Evolutionary conservation across 2,113 vertebrate genomes (phyloP).

Genomic region (Hemibagrus wyckioides): DNA sequence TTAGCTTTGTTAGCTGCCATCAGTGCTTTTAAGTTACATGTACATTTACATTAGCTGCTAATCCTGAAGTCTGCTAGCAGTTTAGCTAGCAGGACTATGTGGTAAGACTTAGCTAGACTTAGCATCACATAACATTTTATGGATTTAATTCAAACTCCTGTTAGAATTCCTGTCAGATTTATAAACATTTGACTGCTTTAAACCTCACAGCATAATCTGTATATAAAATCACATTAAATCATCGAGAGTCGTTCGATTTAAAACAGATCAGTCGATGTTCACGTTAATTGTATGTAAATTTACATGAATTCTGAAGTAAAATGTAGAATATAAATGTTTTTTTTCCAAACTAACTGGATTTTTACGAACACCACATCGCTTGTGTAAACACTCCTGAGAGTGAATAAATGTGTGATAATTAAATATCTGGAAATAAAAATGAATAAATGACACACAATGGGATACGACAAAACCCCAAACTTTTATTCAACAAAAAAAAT

Average conservation of each 20-base stretch:
- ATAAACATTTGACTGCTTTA: background rate
- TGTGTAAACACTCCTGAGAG: background rate
- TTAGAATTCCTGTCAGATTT: background rate
- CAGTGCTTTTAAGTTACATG: background rate
- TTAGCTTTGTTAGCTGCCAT: background rate
- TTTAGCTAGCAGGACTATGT: background rate
- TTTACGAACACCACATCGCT: background rate
- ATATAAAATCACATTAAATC: background rate
- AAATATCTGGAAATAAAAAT: background rate
- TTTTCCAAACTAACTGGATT: background rate
- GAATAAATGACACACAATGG: background rate
- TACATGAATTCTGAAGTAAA: background rate
- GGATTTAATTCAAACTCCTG: background rate
- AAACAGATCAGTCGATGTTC: background rate
- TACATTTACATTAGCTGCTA: background rate
- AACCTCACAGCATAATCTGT: background rate
- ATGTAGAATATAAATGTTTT: background rate
- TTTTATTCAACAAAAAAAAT: slow-evolving; percentile 37
- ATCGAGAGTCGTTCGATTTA: background rate
- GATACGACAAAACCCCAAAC: background rate
- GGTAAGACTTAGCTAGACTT: background rate
- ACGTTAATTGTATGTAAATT: background rate
- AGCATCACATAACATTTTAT: background rate
- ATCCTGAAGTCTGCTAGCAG: background rate
- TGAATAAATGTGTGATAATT: background rate